Base-by-base conservation (phyloP, 2,797 vertebrate genomes). In the Chromis chromis region DNA sequence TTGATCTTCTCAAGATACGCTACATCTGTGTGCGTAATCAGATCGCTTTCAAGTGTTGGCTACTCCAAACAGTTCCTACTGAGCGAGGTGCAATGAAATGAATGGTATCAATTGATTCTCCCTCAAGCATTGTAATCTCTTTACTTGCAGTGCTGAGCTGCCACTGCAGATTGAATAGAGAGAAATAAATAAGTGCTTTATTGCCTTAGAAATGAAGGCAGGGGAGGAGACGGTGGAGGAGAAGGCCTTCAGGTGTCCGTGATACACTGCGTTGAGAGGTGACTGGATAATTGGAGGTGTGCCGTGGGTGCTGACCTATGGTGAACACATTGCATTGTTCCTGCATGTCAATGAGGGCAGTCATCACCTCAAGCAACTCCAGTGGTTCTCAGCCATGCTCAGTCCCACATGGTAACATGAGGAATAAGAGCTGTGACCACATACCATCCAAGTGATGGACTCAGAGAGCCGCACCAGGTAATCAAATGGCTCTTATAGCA, bases 101-200 rank as follows among this genome's bases (percentile, higher is more conserved):
- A 92, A 94, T 86, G 89, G 83, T 80, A 84, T 70, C 84, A 88
- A 93, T 83, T 90, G 89, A 93, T 90, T 91, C 91, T 86, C 88
- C 86, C 90, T 85, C 64, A 89, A 92, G 90, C 92, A 91, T 87
- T 90, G 84, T 91, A 92, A 94, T 93, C 85, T 86, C 79, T 91
- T 93, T 91, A 91, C 90, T 87, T 89, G 89, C 85, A 90, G 78
- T 88, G 84, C 90, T 79, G 69, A 81, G 78, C 77, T 84, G 80
- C 78, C 81, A 65, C 68, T n/a, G 74, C 79, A 89, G 87, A 93
- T 82, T 89, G 78, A 94, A 91, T 78, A 82, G 83, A 72, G 85
- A 55, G 67, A 86, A 93, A 93, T 90, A 94, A 91, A 93, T 89
- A 88, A 76, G 74, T 63, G 69, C 84, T 89, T 92, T 93, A 90